Percentiles rank a stretch among this genome's conserved stretches.
phyloP scores from a whole-genome alignment of 2,797 vertebrate species.

The Argya squamiceps region DNA sequence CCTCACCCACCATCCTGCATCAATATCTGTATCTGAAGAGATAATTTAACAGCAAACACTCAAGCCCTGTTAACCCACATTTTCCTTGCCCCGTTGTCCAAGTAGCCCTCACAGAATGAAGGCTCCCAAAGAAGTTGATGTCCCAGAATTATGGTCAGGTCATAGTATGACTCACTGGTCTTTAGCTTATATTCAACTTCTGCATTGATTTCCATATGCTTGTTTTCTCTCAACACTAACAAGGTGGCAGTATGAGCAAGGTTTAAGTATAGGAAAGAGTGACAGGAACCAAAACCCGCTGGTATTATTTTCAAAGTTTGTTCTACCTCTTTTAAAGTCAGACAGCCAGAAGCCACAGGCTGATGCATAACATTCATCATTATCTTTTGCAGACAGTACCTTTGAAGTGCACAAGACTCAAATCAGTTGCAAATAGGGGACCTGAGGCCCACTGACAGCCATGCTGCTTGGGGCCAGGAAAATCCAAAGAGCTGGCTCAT shows the following conservation, averaged over 20 bases:
- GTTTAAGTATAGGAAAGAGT: background rate
- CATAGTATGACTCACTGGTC: background rate
- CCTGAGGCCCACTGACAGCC: background rate
- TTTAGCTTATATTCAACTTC: background rate
- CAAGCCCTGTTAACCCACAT: background rate
- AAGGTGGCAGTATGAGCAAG: background rate
- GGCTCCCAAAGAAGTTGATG: background rate
- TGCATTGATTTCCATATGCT: background rate
- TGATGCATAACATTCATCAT: constrained; percentile 1
- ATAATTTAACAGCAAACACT: background rate
- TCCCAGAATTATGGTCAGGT: background rate
- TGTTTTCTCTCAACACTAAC: background rate
- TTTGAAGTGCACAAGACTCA: constrained; percentile 59
- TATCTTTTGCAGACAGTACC: constrained; percentile 5
- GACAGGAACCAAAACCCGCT: background rate
- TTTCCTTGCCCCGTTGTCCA: background rate
- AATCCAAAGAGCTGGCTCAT: constrained; percentile 33
- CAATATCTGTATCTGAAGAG: background rate
- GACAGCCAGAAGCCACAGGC: constrained; percentile 13
- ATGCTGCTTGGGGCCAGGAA: constrained; percentile 47
- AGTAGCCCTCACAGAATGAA: background rate
- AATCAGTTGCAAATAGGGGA: constrained; percentile 37
- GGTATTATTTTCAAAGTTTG: constrained; percentile 15
- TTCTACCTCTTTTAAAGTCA: constrained; percentile 10
- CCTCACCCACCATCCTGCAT: background rate